Evolutionary conservation across 2,797 vertebrate genomes (phyloP).

Genomic region (Danionella dracula): DNA sequence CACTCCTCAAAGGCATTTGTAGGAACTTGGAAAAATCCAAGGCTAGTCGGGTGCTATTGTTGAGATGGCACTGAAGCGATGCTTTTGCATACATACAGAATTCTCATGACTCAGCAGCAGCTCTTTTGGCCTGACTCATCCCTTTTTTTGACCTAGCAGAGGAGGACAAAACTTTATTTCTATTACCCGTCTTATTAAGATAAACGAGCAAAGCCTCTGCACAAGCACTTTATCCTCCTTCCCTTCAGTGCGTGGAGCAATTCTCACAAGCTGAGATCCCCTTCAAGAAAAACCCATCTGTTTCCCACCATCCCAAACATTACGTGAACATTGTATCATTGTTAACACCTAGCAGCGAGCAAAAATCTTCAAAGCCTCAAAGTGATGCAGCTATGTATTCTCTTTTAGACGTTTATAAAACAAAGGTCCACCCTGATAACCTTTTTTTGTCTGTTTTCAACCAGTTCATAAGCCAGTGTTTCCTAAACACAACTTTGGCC

Average conservation of each 20-base stretch:
- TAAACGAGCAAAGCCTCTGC: constrained; percentile 35
- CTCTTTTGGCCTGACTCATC: constrained; percentile 29
- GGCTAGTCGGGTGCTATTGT: neutral
- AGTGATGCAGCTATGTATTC: neutral
- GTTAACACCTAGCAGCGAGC: constrained; percentile 10
- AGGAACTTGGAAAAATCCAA: neutral
- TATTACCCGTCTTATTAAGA: constrained; percentile 42
- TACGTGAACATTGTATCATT: constrained; percentile 24
- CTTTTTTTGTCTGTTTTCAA: neutral
- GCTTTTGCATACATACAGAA: neutral
- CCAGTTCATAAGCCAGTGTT: neutral
- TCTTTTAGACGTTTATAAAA: neutral
- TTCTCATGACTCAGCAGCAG: constrained; percentile 29
- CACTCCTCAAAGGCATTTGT: neutral
- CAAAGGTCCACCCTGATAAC: neutral
- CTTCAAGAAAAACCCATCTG: constrained; percentile 29
- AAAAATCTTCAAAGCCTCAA: neutral
- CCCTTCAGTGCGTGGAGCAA: constrained; percentile 23
- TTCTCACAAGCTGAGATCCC: constrained; percentile 27
- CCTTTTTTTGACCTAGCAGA: constrained; percentile 11
- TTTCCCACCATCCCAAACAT: constrained; percentile 23
- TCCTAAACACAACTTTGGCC: neutral
- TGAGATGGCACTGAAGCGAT: neutral
- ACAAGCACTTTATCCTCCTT: neutral
- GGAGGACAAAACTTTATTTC: neutral